Evolutionary conservation across 2,797 vertebrate species (phyloP), one percentile per base, ranked within the genome.

Genomic region (Cephalopachus bancanus): DNA sequence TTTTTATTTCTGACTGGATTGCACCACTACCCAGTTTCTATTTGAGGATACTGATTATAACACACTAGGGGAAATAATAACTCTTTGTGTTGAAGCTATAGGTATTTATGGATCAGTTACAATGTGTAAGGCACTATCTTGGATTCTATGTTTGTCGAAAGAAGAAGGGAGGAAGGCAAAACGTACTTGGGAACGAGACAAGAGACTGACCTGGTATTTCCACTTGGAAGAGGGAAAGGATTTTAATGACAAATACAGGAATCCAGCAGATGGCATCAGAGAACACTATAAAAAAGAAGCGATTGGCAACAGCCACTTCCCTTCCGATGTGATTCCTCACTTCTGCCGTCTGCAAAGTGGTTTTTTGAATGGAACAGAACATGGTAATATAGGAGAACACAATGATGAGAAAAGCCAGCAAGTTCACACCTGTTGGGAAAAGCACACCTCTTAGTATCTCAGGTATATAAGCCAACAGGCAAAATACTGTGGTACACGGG

Each of bases 231-330:
- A 99, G 98, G 6, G 98, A 99, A 51, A 99, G 98, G n/a, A 98
- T 97, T 98, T 99, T 99, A 95, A 99, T 98, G 60, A 99, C 92
- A 98, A 99, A 99, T 96, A 99, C 98, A 19, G 98, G 98, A 92
- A 99, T 99, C 99, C 99, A 99, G 99, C 99, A 99, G 99, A 99
- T 99, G 98, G 99, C 99, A 89, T 99, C 99, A 98, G 99, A 99
- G 99, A 99, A 99, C 98, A 99, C 99, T 8, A 99, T 99, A 97
- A 99, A 99, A 98, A 99, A 99, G 97, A 99, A 99, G n/a, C 93
- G 93, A 89, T 98, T 99, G 95, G 98, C 98, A 89, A 99, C 97
- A 0, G 98, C 98, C 81, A 98, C 98, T 10, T 99, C 99, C 93
- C 96, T 98, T 97, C 98, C 97, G 79, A 99, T 98, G 33, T 98